A percentile compares a stretch with the other conserved stretches of the same genome.
These are phyloP conservation scores for Carassius carassius DNA, from an alignment of 2,113 vertebrate species.

Conservation along the genomic window DNA sequence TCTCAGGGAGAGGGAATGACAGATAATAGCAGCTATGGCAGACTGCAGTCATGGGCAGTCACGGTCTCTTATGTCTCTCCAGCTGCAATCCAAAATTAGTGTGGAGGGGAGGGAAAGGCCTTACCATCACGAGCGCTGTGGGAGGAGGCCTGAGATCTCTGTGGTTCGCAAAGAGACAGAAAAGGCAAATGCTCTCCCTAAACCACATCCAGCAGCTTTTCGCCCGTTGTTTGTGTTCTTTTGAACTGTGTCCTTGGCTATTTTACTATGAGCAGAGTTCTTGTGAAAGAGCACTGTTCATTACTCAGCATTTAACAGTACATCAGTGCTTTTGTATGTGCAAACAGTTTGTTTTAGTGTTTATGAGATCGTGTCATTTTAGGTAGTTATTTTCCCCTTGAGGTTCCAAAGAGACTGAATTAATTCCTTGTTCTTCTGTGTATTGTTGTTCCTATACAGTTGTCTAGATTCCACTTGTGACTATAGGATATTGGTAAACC, in stretches of 20 bases:
- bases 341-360: conserved; percentile 65
- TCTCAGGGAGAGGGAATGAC: conserved; percentile 51
- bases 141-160: conserved; percentile 36
- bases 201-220: conserved; percentile 13
- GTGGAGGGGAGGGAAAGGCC: conserved; percentile 36
- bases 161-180: background rate
- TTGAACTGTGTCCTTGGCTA: conserved; percentile 28
- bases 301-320: conserved; percentile 61
- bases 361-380: conserved; percentile 66
- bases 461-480: conserved; percentile 49
- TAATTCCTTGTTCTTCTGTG: conserved; percentile 39
- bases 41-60: conserved; percentile 51
- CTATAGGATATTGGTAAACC: conserved; percentile 34
- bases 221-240: conserved; percentile 16
- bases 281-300: conserved; percentile 52
- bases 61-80: conserved; percentile 37
- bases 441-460: conserved; percentile 43
- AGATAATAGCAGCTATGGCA: conserved; percentile 51
- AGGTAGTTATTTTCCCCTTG: conserved; percentile 37
- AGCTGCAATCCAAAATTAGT: conserved; percentile 56
- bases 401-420: conserved; percentile 39
- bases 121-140: conserved; percentile 29
- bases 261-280: conserved; percentile 60
- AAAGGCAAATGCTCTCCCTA: conserved; percentile 15
- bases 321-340: conserved; percentile 64